These are phyloP conservation scores for Zalophus californianus DNA, from an alignment of 2,797 vertebrate species.

Conservation along the genomic window DNA sequence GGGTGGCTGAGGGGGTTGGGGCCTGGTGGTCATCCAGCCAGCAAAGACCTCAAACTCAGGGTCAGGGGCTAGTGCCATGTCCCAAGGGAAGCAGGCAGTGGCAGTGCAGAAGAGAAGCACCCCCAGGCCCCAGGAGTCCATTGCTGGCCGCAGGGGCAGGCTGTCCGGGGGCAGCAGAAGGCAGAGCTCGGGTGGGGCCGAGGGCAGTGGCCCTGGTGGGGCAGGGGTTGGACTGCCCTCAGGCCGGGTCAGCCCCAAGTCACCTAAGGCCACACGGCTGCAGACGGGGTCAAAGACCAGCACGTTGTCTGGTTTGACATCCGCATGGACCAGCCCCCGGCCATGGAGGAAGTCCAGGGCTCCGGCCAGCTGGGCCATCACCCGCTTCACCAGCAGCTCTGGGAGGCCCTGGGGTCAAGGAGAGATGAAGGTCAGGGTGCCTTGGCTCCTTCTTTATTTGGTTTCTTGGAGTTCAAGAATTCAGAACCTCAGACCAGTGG, in stretches of 20 bases:
- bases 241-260: constrained; percentile 92
- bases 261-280: constrained; percentile 93
- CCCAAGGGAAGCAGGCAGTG: constrained; percentile 95
- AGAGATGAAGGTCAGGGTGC: background rate
- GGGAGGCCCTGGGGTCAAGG: constrained; percentile 89
- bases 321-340: constrained; percentile 94
- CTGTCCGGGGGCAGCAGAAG: constrained; percentile 84
- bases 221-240: constrained; percentile 82
- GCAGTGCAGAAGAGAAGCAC: constrained; percentile 93
- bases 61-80: constrained; percentile 90
- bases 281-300: constrained; percentile 93
- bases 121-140: constrained; percentile 95
- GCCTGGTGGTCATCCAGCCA: constrained; percentile 85
- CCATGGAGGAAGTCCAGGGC: constrained; percentile 95
- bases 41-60: constrained; percentile 87
- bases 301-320: constrained; percentile 96
- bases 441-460: background rate
- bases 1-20: constrained; percentile 80
- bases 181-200: constrained; percentile 91
- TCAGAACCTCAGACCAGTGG: background rate
- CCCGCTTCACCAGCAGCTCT: constrained; percentile 92
- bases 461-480: background rate
- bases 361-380: constrained; percentile 92
- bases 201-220: constrained; percentile 86
- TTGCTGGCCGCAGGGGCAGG: constrained; percentile 88